phyloP scores from a whole-genome alignment of 2,888 invertebrate species.

The Drosophila imparisetae region DNA sequence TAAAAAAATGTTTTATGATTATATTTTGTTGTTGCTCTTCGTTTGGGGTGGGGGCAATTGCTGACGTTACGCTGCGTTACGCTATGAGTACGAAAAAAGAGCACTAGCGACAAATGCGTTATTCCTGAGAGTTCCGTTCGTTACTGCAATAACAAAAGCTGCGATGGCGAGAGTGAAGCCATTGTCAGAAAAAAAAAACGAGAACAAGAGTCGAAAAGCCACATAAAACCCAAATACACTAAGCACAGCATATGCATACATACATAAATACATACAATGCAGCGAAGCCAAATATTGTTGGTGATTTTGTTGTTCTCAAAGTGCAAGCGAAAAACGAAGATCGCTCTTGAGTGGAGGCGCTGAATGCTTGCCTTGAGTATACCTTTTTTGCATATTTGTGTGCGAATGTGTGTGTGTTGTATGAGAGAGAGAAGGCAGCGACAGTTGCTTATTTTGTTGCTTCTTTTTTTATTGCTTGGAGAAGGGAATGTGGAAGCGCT shows the following conservation, averaged over 20 bases:
- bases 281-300: slow-evolving; percentile 61
- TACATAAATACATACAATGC: slow-evolving; percentile 38
- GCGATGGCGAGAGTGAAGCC: slow-evolving; percentile 35
- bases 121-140: slow-evolving; percentile 80
- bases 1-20: slow-evolving; percentile 39
- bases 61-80: slow-evolving; percentile 46
- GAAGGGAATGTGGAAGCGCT: slow-evolving; percentile 46
- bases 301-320: slow-evolving; percentile 36
- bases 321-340: slow-evolving; percentile 71
- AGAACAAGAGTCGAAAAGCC: slow-evolving; percentile 52
- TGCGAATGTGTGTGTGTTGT: slow-evolving; percentile 12
- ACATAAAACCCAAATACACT: slow-evolving; percentile 47
- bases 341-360: slow-evolving; percentile 52
- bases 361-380: slow-evolving; percentile 34
- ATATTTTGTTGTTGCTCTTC: slow-evolving; percentile 12
- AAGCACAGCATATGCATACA: slow-evolving; percentile 27
- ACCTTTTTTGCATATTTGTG: slow-evolving; percentile 30
- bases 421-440: slow-evolving; percentile 42
- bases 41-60: slow-evolving; percentile 15
- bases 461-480: slow-evolving; percentile 41
- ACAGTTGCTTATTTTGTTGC: slow-evolving; percentile 58
- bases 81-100: slow-evolving; percentile 44
- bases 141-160: slow-evolving; percentile 63
- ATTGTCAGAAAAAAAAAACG: slow-evolving; percentile 48
- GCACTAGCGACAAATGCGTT: slow-evolving; percentile 69